These are phyloP conservation scores for Tangara arthus DNA, from an alignment of 2,797 vertebrate genomes.

Conservation along the genomic window DNA sequence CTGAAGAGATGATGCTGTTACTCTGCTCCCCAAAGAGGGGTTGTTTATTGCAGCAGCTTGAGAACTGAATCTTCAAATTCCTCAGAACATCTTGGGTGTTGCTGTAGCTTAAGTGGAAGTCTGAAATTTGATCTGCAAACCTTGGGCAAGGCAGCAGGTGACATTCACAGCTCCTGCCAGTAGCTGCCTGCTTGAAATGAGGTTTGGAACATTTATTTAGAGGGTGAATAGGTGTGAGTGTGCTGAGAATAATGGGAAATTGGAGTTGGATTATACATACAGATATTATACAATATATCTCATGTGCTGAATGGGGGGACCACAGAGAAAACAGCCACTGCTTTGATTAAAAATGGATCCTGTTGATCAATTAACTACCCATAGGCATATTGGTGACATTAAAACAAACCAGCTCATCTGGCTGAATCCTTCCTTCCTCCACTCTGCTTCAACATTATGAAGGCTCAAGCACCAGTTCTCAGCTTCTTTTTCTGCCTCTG, in stretches of 20 bases:
- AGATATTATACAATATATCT: background rate
- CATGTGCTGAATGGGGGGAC: background rate
- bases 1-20: background rate
- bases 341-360: background rate
- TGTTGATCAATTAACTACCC: background rate
- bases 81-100: background rate
- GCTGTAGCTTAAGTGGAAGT: background rate
- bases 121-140: background rate
- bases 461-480: background rate
- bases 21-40: background rate
- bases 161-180: background rate
- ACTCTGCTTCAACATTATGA: background rate
- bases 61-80: background rate
- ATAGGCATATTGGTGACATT: background rate
- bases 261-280: background rate
- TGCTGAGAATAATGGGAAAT: background rate
- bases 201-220: background rate
- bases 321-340: background rate
- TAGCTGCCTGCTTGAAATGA: background rate
- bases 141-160: background rate
- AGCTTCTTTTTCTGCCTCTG: background rate
- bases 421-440: background rate
- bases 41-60: background rate
- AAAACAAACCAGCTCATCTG: background rate
- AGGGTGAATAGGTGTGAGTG: background rate